A percentile compares a stretch with the other conserved stretches of the same genome.
Evolutionary conservation across 2,113 vertebrate species (phyloP).

Genomic region (Nothocercus nigrocapillus): DNA sequence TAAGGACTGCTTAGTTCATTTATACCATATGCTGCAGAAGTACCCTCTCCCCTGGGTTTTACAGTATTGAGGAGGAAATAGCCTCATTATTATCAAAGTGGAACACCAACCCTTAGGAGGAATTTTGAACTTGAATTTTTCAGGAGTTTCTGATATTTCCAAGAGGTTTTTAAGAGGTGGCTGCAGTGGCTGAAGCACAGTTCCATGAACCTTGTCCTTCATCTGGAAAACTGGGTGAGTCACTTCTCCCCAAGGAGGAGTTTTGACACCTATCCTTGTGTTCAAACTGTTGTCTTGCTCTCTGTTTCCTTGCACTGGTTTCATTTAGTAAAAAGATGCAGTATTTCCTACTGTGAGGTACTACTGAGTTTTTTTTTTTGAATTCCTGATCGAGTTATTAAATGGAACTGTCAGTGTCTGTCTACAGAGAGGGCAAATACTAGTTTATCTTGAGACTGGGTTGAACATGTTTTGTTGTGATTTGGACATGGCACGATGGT

Average conservation of each 20-base stretch:
- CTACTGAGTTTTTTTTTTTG: background rate
- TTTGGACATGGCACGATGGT: background rate
- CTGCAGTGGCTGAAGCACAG: background rate
- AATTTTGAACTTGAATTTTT: background rate
- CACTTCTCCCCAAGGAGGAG: background rate
- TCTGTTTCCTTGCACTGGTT: background rate
- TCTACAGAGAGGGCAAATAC: background rate
- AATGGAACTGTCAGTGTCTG: background rate
- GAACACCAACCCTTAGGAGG: background rate
- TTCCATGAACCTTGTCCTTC: fast-evolving
- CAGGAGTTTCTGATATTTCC: background rate
- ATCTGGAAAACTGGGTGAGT: background rate
- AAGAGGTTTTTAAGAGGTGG: background rate
- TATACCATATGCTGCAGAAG: background rate
- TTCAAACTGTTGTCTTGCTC: background rate
- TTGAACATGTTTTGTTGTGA: background rate
- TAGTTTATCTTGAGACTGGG: background rate
- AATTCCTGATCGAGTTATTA: background rate
- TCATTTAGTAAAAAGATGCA: background rate
- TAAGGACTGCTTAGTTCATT: background rate
- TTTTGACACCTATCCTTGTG: background rate
- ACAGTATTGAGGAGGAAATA: background rate
- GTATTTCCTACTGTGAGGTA: background rate
- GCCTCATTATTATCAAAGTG: background rate
- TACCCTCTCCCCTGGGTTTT: background rate